Conservation (phyloP, 2,797 vertebrate genomes). For the Lepidocolaptes lacrymiger region DNA sequence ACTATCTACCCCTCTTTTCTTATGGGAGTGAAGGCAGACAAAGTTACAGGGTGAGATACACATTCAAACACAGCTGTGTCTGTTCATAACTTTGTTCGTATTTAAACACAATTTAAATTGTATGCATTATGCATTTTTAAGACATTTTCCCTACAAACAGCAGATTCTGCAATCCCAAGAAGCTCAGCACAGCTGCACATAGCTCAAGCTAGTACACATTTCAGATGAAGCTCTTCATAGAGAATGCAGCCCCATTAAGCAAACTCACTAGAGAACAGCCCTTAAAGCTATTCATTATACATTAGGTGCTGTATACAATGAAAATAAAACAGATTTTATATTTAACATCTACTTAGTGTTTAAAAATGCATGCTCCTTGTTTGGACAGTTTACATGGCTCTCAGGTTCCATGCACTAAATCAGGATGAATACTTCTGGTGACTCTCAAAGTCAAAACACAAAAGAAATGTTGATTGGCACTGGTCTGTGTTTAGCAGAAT, state of each 20-base stretch:
- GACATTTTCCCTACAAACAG: neutral
- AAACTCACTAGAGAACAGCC: neutral
- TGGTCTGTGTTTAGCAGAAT: neutral
- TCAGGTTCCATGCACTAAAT: neutral
- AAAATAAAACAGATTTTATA: neutral
- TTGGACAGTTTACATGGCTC: neutral
- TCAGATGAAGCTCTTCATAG: neutral
- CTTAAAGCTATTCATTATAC: neutral
- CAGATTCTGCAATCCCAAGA: neutral
- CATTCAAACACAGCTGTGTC: slow-evolving; percentile 28
- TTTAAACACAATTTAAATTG: slow-evolving; percentile 3
- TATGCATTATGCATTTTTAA: slow-evolving; percentile 14
- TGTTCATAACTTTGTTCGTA: neutral
- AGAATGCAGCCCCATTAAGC: neutral
- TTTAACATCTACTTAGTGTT: neutral
- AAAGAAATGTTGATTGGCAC: neutral
- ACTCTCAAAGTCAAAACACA: neutral
- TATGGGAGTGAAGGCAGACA: neutral
- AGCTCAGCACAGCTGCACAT: slow-evolving; percentile 25
- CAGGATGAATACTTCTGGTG: neutral
- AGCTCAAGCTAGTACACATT: neutral
- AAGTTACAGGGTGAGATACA: neutral
- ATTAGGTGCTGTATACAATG: neutral
- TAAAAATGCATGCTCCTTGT: neutral
- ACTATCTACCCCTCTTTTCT: neutral